phyloP scores from a whole-genome alignment of 2,888 invertebrate species.

The Drosophila mettleri region DNA sequence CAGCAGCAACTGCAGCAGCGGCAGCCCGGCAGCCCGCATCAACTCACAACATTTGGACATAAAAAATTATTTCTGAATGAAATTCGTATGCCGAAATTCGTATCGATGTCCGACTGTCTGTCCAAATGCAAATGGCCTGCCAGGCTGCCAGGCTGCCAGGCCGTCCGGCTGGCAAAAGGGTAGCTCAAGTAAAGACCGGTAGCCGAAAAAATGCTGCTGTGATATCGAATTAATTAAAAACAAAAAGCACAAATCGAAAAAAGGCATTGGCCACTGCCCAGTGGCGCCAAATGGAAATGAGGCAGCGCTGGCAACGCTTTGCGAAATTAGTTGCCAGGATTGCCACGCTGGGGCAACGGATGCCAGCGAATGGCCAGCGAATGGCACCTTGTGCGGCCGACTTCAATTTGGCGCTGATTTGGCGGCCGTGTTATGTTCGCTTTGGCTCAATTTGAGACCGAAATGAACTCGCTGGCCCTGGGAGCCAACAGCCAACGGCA shows the following conservation, averaged over 20 bases:
- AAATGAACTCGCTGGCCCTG: conserved; percentile 36
- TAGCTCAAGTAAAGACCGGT: conserved; percentile 70
- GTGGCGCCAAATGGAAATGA: conserved; percentile 80
- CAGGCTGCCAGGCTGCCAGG: background rate
- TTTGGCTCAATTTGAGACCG: conserved; percentile 57
- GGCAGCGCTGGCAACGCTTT: conserved; percentile 54
- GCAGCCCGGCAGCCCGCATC: conserved; percentile 31
- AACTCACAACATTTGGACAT: conserved; percentile 74
- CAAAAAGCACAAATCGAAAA: conserved; percentile 30
- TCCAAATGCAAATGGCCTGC: conserved; percentile 65
- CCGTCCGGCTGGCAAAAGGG: conserved; percentile 28
- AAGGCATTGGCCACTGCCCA: conserved; percentile 11
- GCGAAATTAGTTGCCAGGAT: conserved; percentile 59
- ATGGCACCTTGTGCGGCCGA: conserved; percentile 76
- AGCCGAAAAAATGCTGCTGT: conserved; percentile 74
- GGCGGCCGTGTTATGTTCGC: conserved; percentile 68
- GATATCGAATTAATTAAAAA: conserved; percentile 79
- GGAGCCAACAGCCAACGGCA: conserved; percentile 9
- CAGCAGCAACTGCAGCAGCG: conserved; percentile 25
- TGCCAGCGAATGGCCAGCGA: conserved; percentile 6
- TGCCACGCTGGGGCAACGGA: conserved; percentile 26
- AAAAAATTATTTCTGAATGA: conserved; percentile 80
- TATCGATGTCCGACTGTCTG: conserved; percentile 56
- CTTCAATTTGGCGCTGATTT: conserved; percentile 79
- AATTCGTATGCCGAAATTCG: conserved; percentile 72